phyloP scores from a whole-genome alignment of 2,797 vertebrate species.

The Pseudochirops cupreus region DNA sequence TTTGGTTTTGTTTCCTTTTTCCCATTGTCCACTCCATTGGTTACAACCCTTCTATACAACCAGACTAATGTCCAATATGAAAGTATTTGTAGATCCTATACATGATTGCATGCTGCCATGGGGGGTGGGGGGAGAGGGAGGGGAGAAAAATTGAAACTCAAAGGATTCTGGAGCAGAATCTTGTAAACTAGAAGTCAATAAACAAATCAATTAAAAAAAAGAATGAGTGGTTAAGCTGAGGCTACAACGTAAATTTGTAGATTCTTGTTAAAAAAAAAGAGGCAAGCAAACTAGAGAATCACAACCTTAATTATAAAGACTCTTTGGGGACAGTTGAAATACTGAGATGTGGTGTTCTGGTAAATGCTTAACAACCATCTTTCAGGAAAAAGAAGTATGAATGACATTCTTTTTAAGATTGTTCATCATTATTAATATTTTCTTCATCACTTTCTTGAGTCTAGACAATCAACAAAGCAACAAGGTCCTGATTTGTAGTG shows the following conservation, averaged over 20 bases:
- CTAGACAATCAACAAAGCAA: background rate
- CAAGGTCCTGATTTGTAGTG: background rate
- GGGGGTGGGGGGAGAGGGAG: too few species aligned
- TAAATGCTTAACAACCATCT: background rate
- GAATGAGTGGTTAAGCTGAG: background rate
- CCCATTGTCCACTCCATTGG: too few species aligned
- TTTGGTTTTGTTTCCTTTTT: too few species aligned
- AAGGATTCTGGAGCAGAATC: too few species aligned
- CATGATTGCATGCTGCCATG: too few species aligned
- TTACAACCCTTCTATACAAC: too few species aligned
- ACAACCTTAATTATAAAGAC: background rate
- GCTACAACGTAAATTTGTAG: background rate
- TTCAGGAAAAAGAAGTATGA: background rate
- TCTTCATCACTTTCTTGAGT: background rate
- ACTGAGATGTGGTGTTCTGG: background rate
- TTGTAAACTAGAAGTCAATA: too few species aligned
- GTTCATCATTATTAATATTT: background rate
- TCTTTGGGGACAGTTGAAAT: background rate
- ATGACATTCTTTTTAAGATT: background rate
- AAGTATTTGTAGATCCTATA: too few species aligned
- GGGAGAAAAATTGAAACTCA: too few species aligned
- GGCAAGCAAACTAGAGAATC: background rate
- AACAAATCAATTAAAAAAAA: too few species aligned
- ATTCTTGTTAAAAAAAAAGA: background rate
- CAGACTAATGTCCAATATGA: too few species aligned